Percentiles rank a stretch among this genome's conserved stretches.
Conservation (phyloP, 2,113 vertebrate species). For the Hystrix cristata region DNA sequence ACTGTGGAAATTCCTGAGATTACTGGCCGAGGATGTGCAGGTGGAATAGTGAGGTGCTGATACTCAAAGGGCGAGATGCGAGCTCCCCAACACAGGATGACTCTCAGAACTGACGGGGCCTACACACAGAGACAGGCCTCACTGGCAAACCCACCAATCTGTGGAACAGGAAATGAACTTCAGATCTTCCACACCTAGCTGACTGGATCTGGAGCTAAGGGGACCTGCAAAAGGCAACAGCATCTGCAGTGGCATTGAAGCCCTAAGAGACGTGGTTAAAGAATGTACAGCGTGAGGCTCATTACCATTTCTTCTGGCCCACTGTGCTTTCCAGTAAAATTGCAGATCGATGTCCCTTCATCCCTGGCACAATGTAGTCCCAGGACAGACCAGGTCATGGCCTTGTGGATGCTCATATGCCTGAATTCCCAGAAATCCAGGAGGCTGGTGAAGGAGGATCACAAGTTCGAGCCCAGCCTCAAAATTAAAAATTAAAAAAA, state of each 20-base stretch:
- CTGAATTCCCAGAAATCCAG: neutral
- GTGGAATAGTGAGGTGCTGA: neutral
- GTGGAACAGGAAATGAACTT: neutral
- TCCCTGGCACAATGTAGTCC: neutral
- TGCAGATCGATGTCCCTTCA: neutral
- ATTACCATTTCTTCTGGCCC: neutral
- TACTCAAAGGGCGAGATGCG: neutral
- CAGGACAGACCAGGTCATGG: neutral
- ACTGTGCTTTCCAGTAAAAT: neutral
- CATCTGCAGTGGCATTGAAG: neutral
- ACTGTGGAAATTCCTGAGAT: neutral
- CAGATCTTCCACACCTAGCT: neutral
- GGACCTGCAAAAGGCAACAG: neutral
- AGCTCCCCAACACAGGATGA: neutral
- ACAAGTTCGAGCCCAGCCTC: neutral
- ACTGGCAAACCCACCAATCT: neutral
- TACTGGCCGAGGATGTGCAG: neutral
- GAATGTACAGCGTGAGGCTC: neutral
- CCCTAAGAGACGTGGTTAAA: neutral
- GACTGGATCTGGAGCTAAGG: neutral
- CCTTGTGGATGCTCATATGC: neutral
- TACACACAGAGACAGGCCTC: neutral
- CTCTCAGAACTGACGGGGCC: neutral
- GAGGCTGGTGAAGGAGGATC: neutral
- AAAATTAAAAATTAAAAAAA: neutral